Evolutionary conservation across 2,113 vertebrate genomes (phyloP).

Genomic region (Lepisosteus osseus): DNA sequence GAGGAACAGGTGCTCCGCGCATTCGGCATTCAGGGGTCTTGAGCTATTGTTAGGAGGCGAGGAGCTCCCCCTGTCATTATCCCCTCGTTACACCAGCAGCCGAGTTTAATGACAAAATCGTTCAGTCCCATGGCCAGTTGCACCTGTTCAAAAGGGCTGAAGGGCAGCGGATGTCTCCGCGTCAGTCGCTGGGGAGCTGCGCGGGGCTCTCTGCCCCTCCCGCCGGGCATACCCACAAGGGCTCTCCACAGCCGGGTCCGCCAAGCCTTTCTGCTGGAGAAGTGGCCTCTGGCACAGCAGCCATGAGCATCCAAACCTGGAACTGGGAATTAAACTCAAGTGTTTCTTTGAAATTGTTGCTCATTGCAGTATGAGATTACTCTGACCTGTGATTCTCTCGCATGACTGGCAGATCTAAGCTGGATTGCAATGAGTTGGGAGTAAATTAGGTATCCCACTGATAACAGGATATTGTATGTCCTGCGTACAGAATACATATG

Average conservation of each 20-base stretch:
- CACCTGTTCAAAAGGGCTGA: constrained; percentile 19
- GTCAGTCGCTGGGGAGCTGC: neutral
- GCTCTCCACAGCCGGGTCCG: neutral
- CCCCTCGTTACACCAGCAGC: constrained; percentile 15
- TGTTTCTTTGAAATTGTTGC: constrained; percentile 6
- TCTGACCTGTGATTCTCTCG: constrained; percentile 6
- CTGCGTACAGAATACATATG: neutral
- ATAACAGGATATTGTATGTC: constrained; percentile 9
- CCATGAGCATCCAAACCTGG: neutral
- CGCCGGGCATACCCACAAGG: neutral
- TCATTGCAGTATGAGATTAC: constrained; percentile 10
- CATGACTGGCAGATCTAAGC: neutral
- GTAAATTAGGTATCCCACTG: constrained; percentile 7
- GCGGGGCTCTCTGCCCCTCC: neutral
- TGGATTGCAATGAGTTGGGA: neutral
- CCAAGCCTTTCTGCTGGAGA: neutral
- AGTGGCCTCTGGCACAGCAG: neutral
- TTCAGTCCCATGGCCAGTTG: constrained; percentile 27
- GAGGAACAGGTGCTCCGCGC: neutral
- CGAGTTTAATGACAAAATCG: constrained; percentile 20
- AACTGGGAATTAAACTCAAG: constrained; percentile 5
- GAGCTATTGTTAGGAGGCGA: constrained; percentile 1
- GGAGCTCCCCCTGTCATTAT: constrained; percentile 18
- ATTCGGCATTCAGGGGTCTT: neutral
- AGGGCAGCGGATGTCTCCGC: neutral